Base-by-base conservation (phyloP, 2,797 vertebrate genomes). In the Molothrus aeneus region DNA sequence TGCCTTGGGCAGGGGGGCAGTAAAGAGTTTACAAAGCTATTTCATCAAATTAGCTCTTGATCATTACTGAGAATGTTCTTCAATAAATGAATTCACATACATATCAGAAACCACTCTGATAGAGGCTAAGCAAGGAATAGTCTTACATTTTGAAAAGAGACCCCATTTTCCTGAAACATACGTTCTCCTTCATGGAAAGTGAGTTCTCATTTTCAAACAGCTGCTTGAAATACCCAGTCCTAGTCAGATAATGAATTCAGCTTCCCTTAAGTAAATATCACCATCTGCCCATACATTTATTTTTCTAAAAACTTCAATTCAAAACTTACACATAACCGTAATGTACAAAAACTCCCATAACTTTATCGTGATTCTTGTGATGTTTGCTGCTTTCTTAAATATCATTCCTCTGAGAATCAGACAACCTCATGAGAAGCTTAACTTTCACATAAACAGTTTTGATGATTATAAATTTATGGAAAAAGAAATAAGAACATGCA, bases 221-320 rank as follows among this genome's bases (percentile, higher is more conserved):
- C 94, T 96, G 96, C 71, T 86, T 95, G 74, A 94, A 96, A 95
- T 85, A 95, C 48, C 57, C 93, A 92, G 65, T 92, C 88, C 84
- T 59, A 94, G 53, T 61, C 90, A 91, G 81, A 95, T 95, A 97
- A 96, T 54, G 75, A 94, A 97, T 97, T 94, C 92, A 80, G 81
- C 24, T 85, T 91, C 91, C 88, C 84, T 82, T 83, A 95, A 93
- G 91, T 92, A 96, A 96, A 97, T 96, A 96, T 16, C 93, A 96
- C 94, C 93, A 97, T 96, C 95, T 97, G 95, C n/a, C 93, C 31
- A 92, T 78, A 80, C 70, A 89, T 74, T 80, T 86, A 79, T 92
- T 93, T 92, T 81, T 92, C 64, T n/a, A 80, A 92, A 95, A 94
- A 80, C 65, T 36, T 85, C 1, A 6, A 89, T 87, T 92, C 57